Conservation (phyloP, 2,797 vertebrate genomes). For the Pseudochirops corinnae region DNA sequence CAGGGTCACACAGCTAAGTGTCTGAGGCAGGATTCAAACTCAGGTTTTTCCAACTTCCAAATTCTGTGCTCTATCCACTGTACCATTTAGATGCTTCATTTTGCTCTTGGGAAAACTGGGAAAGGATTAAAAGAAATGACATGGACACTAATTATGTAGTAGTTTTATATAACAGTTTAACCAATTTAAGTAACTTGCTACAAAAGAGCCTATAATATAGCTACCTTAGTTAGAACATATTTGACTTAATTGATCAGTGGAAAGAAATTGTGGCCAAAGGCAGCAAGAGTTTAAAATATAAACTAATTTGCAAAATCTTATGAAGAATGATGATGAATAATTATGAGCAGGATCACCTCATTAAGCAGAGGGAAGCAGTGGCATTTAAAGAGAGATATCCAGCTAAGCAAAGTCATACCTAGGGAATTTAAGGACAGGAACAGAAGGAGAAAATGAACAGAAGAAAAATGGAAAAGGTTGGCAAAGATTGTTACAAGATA, state of each 20-base stretch:
- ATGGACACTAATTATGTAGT: not conserved
- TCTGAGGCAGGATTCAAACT: not conserved
- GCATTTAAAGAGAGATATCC: not conserved
- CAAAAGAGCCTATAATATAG: not conserved
- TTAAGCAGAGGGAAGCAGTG: not conserved
- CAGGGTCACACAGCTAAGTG: not conserved
- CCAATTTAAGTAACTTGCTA: not conserved
- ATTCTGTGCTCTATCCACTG: not conserved
- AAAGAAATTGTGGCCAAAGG: constrained; percentile 8
- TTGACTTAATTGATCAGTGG: not conserved
- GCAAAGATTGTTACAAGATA: not conserved
- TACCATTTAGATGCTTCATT: not conserved
- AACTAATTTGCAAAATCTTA: not conserved
- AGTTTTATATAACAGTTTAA: not conserved
- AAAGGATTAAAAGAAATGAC: not conserved
- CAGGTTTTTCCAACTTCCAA: not conserved
- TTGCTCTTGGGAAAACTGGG: not conserved
- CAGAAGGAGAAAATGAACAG: not conserved
- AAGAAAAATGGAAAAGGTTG: not conserved
- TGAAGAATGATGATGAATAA: not conserved
- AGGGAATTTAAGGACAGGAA: not conserved
- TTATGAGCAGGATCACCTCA: not conserved
- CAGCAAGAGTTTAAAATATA: not conserved
- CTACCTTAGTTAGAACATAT: not conserved
- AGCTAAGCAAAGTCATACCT: not conserved